phyloP scores from a whole-genome alignment of 2,113 vertebrate genomes.

The Balaeniceps rex region DNA sequence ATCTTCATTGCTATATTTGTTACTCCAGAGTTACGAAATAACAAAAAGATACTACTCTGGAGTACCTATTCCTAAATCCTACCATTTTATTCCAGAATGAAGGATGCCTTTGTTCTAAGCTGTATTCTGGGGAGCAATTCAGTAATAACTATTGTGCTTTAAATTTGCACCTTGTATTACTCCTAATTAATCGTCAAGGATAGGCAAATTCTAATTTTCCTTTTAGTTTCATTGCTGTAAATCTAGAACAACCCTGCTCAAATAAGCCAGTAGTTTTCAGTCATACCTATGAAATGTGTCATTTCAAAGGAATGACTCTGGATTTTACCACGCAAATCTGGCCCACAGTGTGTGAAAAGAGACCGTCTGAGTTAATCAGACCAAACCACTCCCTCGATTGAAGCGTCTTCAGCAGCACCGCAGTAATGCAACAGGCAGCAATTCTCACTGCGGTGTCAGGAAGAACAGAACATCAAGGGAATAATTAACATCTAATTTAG shows the following conservation, averaged over 20 bases:
- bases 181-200: background rate
- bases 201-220: background rate
- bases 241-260: background rate
- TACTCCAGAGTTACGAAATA: background rate
- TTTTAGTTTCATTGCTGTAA: background rate
- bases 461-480: background rate
- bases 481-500: background rate
- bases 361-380: background rate
- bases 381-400: background rate
- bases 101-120: background rate
- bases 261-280: background rate
- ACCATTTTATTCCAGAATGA: background rate
- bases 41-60: background rate
- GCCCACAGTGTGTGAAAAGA: background rate
- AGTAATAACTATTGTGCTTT: background rate
- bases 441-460: background rate
- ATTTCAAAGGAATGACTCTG: background rate
- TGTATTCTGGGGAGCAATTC: background rate
- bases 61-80: background rate
- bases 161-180: background rate
- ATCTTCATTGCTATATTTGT: background rate
- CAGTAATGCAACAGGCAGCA: background rate
- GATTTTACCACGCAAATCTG: background rate
- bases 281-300: background rate
- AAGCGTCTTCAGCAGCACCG: background rate